phyloP scores from a whole-genome alignment of 2,113 vertebrate species.

The Gymnorhina tibicen region DNA sequence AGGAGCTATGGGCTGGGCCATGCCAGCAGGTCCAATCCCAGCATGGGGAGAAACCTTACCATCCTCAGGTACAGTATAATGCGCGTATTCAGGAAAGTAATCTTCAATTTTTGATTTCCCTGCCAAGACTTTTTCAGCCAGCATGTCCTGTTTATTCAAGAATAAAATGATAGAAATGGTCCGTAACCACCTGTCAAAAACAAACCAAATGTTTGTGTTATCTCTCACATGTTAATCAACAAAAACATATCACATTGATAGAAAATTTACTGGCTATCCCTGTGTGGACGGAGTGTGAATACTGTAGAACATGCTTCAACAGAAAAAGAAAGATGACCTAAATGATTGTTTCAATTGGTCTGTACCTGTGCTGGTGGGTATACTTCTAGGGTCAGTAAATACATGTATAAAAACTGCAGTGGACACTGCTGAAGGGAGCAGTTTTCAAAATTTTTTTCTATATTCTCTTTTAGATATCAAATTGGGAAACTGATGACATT shows the following conservation, averaged over 20 bases:
- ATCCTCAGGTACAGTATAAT: slow-evolving; percentile 97
- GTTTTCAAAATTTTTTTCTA: background rate
- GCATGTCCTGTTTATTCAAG: slow-evolving; percentile 98
- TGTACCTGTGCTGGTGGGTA: background rate
- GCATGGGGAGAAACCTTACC: slow-evolving; percentile 72
- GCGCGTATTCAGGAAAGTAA: slow-evolving; percentile 95
- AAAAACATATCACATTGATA: background rate
- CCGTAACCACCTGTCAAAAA: slow-evolving; percentile 89
- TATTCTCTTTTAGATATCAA: background rate
- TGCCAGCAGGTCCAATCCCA: background rate
- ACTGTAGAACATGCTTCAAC: background rate
- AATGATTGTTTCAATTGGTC: background rate
- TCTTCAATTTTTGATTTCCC: slow-evolving; percentile 99
- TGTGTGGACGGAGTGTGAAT: background rate
- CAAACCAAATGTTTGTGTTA: background rate
- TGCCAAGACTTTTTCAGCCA: slow-evolving; percentile 98
- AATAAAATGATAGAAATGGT: slow-evolving; percentile 99
- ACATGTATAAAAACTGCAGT: background rate
- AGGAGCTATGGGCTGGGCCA: background rate
- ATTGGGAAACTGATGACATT: background rate
- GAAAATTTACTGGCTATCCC: background rate
- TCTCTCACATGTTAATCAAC: background rate
- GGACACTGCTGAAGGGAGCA: background rate
- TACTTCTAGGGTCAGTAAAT: background rate
- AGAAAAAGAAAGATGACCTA: background rate